phyloP scores from a whole-genome alignment of 2,888 invertebrate genomes.

The Diadromus collaris region DNA sequence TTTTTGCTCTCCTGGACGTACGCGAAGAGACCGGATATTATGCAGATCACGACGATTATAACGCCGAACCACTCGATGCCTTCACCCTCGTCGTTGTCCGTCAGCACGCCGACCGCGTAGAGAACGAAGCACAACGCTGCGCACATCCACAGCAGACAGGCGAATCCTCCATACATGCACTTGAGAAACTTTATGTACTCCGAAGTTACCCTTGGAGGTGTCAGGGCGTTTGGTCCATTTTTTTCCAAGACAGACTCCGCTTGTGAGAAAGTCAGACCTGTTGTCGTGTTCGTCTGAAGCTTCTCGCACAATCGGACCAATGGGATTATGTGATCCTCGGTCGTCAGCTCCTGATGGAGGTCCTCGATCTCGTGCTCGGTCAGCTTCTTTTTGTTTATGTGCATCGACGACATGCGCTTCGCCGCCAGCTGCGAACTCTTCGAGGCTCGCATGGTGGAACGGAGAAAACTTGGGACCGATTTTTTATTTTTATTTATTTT shows the following conservation, averaged over 20 bases:
- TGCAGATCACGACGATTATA: slow-evolving; percentile 82
- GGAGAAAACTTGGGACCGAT: not conserved
- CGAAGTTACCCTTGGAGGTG: slow-evolving; percentile 87
- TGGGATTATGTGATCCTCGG: slow-evolving; percentile 74
- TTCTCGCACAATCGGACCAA: slow-evolving; percentile 71
- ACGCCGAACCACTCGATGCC: slow-evolving; percentile 82
- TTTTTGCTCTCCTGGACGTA: slow-evolving; percentile 89
- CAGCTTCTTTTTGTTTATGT: slow-evolving; percentile 68
- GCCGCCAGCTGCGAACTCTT: slow-evolving; percentile 40
- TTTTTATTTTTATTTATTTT: slow-evolving; percentile 28
- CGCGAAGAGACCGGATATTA: slow-evolving; percentile 85
- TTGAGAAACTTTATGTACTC: slow-evolving; percentile 86
- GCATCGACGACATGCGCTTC: slow-evolving; percentile 55
- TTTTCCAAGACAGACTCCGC: slow-evolving; percentile 83
- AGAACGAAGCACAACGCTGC: slow-evolving; percentile 87
- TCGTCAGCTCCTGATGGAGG: slow-evolving; percentile 75
- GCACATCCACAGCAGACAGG: slow-evolving; percentile 90
- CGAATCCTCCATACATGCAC: slow-evolving; percentile 87
- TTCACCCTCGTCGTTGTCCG: slow-evolving; percentile 82
- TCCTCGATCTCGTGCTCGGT: slow-evolving; percentile 73
- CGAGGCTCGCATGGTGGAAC: slow-evolving; percentile 44
- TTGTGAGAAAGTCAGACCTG: slow-evolving; percentile 84
- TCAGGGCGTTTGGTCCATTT: slow-evolving; percentile 87
- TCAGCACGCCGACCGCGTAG: slow-evolving; percentile 79
- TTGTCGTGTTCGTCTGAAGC: slow-evolving; percentile 67